Percentiles rank a stretch among this genome's conserved stretches.
These are phyloP conservation scores for Melanotus villosus DNA, from an alignment of 2,888 invertebrate species.

Conservation along the genomic window DNA sequence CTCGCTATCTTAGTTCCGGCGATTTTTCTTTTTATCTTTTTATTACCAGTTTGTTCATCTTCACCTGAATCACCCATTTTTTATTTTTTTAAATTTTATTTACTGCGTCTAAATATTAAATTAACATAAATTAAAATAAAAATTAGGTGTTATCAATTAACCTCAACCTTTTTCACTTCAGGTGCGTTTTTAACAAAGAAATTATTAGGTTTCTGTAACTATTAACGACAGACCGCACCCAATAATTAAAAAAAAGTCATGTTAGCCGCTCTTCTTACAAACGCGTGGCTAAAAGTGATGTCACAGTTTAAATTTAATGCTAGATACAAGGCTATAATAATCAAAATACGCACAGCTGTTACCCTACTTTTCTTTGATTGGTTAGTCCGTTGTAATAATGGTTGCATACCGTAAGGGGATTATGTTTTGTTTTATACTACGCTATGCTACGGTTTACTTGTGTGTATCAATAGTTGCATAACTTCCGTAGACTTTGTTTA, in stretches of 20 bases:
- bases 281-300: background rate
- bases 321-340: background rate
- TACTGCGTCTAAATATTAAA: background rate
- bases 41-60: conserved; percentile 44
- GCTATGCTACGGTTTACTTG: too few relatives aligned
- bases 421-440: too few relatives aligned
- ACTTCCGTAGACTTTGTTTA: too few relatives aligned
- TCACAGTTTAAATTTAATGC: background rate
- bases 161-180: too few relatives aligned
- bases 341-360: background rate
- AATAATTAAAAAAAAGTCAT: background rate
- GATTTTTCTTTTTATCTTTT: conserved; percentile 64
- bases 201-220: too few relatives aligned
- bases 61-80: conserved; percentile 19
- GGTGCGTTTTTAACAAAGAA: too few relatives aligned
- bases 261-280: background rate
- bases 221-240: conserved; percentile 10
- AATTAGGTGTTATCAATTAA: too few relatives aligned
- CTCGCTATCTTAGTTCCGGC: conserved; percentile 72
- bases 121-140: background rate
- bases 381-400: background rate
- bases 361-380: background rate
- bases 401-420: background rate
- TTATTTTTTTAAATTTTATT: background rate
- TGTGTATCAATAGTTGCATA: too few relatives aligned